Conservation (phyloP, 2,797 vertebrate genomes). For the Pteropus rufus region DNA sequence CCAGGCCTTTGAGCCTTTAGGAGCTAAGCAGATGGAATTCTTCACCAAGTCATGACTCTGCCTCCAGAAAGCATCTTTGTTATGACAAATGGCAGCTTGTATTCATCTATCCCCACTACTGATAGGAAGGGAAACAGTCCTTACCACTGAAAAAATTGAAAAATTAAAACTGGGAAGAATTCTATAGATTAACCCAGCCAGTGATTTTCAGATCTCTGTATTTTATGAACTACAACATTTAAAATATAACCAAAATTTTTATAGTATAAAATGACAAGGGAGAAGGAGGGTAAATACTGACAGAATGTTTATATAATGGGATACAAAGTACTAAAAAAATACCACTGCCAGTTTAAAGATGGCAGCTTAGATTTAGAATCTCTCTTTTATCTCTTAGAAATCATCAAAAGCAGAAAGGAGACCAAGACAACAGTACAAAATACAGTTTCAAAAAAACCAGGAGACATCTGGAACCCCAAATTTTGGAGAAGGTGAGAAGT, state of each 20-base stretch:
- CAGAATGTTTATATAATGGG: neutral
- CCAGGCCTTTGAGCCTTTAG: conserved; percentile 3
- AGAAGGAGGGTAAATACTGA: neutral
- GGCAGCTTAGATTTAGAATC: neutral
- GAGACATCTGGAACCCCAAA: neutral
- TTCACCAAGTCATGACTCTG: neutral
- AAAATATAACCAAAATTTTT: neutral
- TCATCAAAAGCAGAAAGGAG: neutral
- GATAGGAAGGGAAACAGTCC: neutral
- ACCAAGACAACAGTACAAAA: neutral
- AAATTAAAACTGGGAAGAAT: neutral
- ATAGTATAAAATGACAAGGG: neutral
- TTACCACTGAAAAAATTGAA: neutral
- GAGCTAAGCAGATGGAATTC: conserved; percentile 40
- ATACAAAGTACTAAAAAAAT: neutral
- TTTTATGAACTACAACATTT: neutral
- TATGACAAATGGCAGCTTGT: conserved; percentile 53
- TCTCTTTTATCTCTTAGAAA: neutral
- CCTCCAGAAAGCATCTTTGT: conserved; percentile 47
- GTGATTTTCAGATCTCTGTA: neutral
- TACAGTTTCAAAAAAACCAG: neutral
- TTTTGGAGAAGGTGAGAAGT: neutral
- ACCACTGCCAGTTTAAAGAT: neutral
- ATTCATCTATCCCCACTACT: neutral
- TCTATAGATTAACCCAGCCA: neutral